These are phyloP conservation scores for Drosophila fungiperda DNA, from an alignment of 2,888 invertebrate species.

Conservation along the genomic window DNA sequence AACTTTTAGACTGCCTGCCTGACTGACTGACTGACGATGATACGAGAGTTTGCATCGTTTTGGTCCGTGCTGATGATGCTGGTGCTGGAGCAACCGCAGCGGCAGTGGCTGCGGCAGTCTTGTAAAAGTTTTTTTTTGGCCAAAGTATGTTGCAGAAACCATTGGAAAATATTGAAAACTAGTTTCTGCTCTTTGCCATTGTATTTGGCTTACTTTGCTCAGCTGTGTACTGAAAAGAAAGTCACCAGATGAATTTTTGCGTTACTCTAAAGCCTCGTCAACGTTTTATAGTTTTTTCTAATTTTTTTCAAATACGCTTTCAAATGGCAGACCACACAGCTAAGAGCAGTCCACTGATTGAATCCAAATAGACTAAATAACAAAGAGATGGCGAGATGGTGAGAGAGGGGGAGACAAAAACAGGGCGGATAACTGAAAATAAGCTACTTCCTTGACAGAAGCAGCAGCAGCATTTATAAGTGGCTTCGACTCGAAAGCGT, in stretches of 20 bases:
- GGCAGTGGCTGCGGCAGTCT: conserved; percentile 4
- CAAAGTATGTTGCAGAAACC: conserved; percentile 52
- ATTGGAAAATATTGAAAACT: conserved; percentile 45
- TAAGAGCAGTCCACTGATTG: conserved; percentile 42
- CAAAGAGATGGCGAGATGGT: conserved; percentile 1
- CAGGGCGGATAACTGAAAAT: conserved; percentile 41
- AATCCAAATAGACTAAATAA: conserved; percentile 2
- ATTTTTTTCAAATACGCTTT: conserved; percentile 41
- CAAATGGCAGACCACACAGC: conserved; percentile 36
- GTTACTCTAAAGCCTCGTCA: conserved; percentile 39
- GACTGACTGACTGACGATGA: conserved; percentile 30
- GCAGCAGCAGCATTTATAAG: conserved; percentile 28
- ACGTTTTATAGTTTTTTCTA: conserved; percentile 49
- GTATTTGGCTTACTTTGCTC: conserved; percentile 16
- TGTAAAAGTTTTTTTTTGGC: conserved; percentile 47
- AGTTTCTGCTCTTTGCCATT: conserved; percentile 46
- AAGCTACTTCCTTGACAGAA: conserved; percentile 59
- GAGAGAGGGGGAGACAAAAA: not conserved
- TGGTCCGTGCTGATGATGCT: conserved; percentile 3
- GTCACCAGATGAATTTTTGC: conserved; percentile 43
- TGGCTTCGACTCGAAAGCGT: conserved; percentile 30
- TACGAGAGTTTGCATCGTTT: conserved; percentile 47
- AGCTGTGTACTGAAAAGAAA: conserved; percentile 37
- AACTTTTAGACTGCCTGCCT: conserved; percentile 58
- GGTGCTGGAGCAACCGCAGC: conserved; percentile 39